Conservation (phyloP, 2,888 invertebrate genomes). For the Buathra laborator region DNA sequence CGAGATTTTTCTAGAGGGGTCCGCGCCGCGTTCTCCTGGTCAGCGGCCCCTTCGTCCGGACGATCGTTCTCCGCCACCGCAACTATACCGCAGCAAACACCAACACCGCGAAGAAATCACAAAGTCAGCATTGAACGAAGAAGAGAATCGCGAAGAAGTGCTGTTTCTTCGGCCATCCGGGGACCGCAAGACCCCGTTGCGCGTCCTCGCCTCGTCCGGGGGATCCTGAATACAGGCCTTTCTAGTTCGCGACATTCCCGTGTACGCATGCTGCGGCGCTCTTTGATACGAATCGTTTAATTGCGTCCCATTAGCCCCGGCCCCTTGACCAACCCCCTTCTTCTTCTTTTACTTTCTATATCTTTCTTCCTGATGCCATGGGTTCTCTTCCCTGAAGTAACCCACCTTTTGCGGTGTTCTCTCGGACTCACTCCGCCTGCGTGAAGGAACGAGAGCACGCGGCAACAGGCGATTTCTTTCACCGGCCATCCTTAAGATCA, state of each 20-base stretch:
- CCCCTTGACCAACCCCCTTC: conserved; percentile 74
- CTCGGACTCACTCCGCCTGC: conserved; percentile 67
- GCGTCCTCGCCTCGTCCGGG: conserved; percentile 54
- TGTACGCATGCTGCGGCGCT: conserved; percentile 83
- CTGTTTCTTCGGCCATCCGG: conserved; percentile 56
- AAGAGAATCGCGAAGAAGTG: conserved; percentile 59
- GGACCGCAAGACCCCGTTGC: conserved; percentile 24
- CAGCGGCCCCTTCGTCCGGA: conserved; percentile 51
- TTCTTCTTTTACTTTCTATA: conserved; percentile 36
- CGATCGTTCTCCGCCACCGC: conserved; percentile 46
- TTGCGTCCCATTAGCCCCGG: conserved; percentile 85
- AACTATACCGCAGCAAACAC: conserved; percentile 21
- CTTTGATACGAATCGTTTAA: conserved; percentile 85
- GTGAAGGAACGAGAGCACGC: conserved; percentile 76
- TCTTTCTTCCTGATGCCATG: conserved; percentile 53
- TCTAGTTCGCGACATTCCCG: conserved; percentile 84
- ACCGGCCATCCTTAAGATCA: conserved; percentile 50
- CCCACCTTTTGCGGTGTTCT: conserved; percentile 46
- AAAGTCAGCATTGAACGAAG: conserved; percentile 40
- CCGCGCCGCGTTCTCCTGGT: conserved; percentile 65
- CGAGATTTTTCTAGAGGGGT: conserved; percentile 85
- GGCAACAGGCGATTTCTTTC: conserved; percentile 58
- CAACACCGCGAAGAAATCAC: conserved; percentile 27
- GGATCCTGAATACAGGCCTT: conserved; percentile 67
- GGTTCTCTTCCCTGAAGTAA: conserved; percentile 27